phyloP scores from a whole-genome alignment of 1,140 invertebrate species.

The Drosophila leontia region DNA sequence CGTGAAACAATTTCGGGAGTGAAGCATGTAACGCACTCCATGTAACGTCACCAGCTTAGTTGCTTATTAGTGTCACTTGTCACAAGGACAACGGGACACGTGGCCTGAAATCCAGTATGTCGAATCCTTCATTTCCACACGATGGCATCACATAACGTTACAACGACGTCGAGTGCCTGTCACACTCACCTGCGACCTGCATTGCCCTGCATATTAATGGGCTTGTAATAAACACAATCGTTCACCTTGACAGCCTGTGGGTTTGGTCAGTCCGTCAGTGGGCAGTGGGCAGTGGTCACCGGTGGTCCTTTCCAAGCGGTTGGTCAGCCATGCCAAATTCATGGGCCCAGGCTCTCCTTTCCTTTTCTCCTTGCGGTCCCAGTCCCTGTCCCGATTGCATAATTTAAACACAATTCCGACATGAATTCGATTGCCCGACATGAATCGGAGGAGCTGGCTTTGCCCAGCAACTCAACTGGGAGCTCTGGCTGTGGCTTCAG shows the following conservation, averaged over 20 bases:
- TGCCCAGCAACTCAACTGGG: constrained; percentile 6
- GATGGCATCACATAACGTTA: constrained; percentile 9
- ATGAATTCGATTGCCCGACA: constrained; percentile 49
- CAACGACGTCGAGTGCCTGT: constrained; percentile 4
- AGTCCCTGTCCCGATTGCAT: constrained; percentile 33
- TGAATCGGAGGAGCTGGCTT: constrained; percentile 21
- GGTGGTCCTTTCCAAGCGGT: constrained; percentile 54
- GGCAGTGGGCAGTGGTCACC: constrained; percentile 36
- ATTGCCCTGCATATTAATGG: constrained; percentile 56
- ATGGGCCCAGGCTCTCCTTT: constrained; percentile 21
- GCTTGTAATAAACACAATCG: constrained; percentile 65
- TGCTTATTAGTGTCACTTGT: constrained; percentile 52
- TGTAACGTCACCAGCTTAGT: constrained; percentile 17
- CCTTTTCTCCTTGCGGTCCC: constrained; percentile 7
- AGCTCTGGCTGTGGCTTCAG: neutral
- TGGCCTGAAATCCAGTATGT: neutral
- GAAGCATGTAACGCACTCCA: neutral
- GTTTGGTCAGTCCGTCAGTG: constrained; percentile 50
- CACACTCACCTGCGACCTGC: constrained; percentile 17
- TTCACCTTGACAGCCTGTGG: constrained; percentile 59
- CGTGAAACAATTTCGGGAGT: neutral
- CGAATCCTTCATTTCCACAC: constrained; percentile 34
- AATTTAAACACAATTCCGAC: constrained; percentile 63
- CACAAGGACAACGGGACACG: constrained; percentile 30
- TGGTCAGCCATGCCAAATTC: constrained; percentile 53